Conservation (phyloP, 2,888 invertebrate genomes). For the Torymus auratus region DNA sequence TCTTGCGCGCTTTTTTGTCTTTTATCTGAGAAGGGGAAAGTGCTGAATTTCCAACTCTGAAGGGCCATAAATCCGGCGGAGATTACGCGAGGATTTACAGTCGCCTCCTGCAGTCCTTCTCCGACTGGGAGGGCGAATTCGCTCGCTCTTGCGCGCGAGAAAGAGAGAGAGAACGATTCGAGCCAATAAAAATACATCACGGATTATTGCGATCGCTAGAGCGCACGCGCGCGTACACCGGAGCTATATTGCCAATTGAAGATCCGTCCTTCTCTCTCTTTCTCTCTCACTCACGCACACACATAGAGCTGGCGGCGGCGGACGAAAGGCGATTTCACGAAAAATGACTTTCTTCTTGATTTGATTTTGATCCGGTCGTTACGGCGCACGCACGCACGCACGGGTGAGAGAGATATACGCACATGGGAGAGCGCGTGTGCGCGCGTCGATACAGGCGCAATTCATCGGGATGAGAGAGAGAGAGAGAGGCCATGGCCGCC, state of each 20-base stretch:
- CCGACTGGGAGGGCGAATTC: slow-evolving; percentile 13
- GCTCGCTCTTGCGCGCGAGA: not conserved
- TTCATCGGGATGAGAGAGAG: slow-evolving; percentile 55
- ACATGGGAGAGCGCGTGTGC: not conserved
- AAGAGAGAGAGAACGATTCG: slow-evolving; percentile 30
- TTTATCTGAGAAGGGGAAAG: slow-evolving; percentile 56
- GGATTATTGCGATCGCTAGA: slow-evolving; percentile 55
- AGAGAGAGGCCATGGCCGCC: slow-evolving; percentile 20
- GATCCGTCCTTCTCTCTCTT: slow-evolving; percentile 11
- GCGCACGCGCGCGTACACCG: slow-evolving; percentile 12
- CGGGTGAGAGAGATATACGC: too few relatives aligned
- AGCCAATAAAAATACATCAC: slow-evolving; percentile 61
- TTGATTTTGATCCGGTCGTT: slow-evolving; percentile 41
- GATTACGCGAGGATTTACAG: slow-evolving; percentile 60
- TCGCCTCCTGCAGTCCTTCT: slow-evolving; percentile 53
- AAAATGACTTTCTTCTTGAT: slow-evolving; percentile 46
- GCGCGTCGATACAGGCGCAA: slow-evolving; percentile 40
- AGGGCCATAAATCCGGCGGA: slow-evolving; percentile 58
- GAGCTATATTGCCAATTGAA: slow-evolving; percentile 49
- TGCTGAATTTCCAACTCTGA: slow-evolving; percentile 60
- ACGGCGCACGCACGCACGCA: not conserved
- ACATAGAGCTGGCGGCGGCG: not conserved
- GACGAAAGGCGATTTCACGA: slow-evolving; percentile 26
- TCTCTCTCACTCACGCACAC: too few relatives aligned
- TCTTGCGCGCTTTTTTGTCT: slow-evolving; percentile 38